These are phyloP conservation scores for Nilaparvata lugens DNA, from an alignment of 1,140 invertebrate genomes.

Conservation along the genomic window DNA sequence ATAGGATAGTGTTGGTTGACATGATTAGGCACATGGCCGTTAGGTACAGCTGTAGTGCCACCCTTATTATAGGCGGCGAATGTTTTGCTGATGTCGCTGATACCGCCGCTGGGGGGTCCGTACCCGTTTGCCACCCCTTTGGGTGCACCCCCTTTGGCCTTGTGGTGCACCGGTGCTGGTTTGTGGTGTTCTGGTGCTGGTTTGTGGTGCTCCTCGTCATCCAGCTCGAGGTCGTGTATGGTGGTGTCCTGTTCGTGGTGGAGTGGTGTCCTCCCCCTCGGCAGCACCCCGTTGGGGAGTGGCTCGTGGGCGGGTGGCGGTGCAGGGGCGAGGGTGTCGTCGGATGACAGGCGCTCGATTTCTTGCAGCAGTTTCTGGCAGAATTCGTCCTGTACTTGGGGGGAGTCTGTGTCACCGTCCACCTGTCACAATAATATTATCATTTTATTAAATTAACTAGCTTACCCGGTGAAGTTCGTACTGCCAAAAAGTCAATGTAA, in stretches of 20 bases:
- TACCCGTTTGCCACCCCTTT: slow-evolving; percentile 7
- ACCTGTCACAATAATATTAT: slow-evolving; percentile 46
- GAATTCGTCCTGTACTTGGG: slow-evolving; percentile 65
- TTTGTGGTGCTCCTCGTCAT: slow-evolving; percentile 1
- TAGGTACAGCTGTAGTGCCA: slow-evolving; percentile 1
- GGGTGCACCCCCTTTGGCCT: neutral
- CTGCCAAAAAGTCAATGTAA: too few relatives aligned
- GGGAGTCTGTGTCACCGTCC: slow-evolving; percentile 68
- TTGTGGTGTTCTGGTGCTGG: too few relatives aligned
- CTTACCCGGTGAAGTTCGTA: too few relatives aligned
- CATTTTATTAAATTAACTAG: too few relatives aligned
- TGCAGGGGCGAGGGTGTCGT: slow-evolving; percentile 22
- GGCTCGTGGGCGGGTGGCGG: slow-evolving; percentile 4
- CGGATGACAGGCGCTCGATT: slow-evolving; percentile 43
- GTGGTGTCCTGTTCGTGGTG: slow-evolving; percentile 10
- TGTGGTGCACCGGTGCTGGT: too few relatives aligned
- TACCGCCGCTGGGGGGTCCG: neutral
- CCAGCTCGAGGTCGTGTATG: slow-evolving; percentile 23
- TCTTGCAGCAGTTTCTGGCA: slow-evolving; percentile 54
- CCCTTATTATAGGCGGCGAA: slow-evolving; percentile 15
- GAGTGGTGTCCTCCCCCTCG: too few relatives aligned
- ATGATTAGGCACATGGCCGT: slow-evolving; percentile 6
- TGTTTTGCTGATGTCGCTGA: slow-evolving; percentile 17
- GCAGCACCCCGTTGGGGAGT: slow-evolving; percentile 18
- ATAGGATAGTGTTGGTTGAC: slow-evolving; percentile 19